Conservation (phyloP, 2,113 vertebrate species). For the Cynopterus brachyotis region DNA sequence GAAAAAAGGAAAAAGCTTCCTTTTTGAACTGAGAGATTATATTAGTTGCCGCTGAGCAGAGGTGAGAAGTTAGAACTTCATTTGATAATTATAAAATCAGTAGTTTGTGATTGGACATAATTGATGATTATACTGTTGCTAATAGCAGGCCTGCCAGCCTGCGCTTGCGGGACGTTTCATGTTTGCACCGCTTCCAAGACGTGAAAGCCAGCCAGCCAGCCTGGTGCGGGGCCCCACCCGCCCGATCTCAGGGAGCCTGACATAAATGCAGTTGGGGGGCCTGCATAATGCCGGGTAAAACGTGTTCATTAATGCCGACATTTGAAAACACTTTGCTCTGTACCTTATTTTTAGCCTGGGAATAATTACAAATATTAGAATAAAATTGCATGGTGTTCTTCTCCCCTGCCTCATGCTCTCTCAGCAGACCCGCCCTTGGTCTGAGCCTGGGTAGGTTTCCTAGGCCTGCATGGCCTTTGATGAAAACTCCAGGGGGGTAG, state of each 20-base stretch:
- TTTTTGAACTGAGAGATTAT: slow-evolving; percentile 70
- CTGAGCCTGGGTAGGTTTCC: background rate
- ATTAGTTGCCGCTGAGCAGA: slow-evolving; percentile 79
- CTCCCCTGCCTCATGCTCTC: background rate
- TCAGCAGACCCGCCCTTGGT: background rate
- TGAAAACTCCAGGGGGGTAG: background rate
- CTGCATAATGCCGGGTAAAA: slow-evolving; percentile 9
- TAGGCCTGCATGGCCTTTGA: background rate
- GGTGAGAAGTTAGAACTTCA: slow-evolving; percentile 82
- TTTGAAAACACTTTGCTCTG: slow-evolving; percentile 56
- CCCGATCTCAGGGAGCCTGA: background rate
- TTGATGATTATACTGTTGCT: slow-evolving; percentile 86
- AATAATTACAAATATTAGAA: slow-evolving; percentile 63
- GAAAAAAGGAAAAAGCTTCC: background rate
- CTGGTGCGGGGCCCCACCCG: fast-evolving
- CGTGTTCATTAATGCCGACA: slow-evolving; percentile 29
- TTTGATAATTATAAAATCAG: slow-evolving; percentile 88
- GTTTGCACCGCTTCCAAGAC: background rate
- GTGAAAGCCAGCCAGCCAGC: background rate
- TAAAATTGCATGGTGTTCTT: background rate
- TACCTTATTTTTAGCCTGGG: slow-evolving; percentile 62
- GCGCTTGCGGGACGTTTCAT: background rate
- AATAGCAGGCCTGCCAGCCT: slow-evolving; percentile 81
- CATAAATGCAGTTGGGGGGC: background rate
- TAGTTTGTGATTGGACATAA: slow-evolving; percentile 86